Evolutionary conservation across 2,797 vertebrate genomes (phyloP), one percentile per base, ranked within the genome.

Genomic region (Pachyuromys duprasi): DNA sequence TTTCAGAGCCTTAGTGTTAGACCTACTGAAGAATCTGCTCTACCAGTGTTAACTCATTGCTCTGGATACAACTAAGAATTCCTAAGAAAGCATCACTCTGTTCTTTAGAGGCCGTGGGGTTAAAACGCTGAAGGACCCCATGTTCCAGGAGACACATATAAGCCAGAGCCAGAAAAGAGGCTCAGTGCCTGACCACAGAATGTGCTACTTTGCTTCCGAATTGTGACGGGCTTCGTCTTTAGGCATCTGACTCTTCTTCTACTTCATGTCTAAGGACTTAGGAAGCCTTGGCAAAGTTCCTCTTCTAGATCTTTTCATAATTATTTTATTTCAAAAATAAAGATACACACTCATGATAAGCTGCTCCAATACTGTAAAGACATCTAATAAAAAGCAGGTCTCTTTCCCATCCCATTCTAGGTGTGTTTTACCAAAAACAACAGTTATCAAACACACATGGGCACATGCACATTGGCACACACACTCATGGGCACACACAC

Each of bases 261-360:
- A n/a, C 33, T 92, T 91, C 76, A 28, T 84, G 8, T 70, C n/a
- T 31, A 92, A 0, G 60, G 76, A 83, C 31, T 72, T 74, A 74
- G 79, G 1, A 67, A 90, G 36, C 72, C 63, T 74, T 74, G 24
- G 14, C 42, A 65, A 0, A 36, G 33, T 22, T 89, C n/a, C 12
- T 57, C 55, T 81, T 67, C 57, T 76, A 53, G 74, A 76, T 94
- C 33, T 79, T 70, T 80, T 26, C 39, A 13, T 72, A 79, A 90
- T 91, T 91, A 69, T 24, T 63, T 62, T 79, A 65, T 89, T 91
- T 86, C 15, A 86, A 84, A 79, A 96, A 39, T 13, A 83, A 62
- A 45, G 94, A 62, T 24, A 74, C 5, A 33, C 12, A 67, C 28
- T 65, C 42, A 63, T 24, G 45, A 39, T 70, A 86, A 90, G 88